These are phyloP conservation scores for Phylloscopus trochiloides DNA, from an alignment of 2,113 vertebrate genomes.

Conservation along the genomic window DNA sequence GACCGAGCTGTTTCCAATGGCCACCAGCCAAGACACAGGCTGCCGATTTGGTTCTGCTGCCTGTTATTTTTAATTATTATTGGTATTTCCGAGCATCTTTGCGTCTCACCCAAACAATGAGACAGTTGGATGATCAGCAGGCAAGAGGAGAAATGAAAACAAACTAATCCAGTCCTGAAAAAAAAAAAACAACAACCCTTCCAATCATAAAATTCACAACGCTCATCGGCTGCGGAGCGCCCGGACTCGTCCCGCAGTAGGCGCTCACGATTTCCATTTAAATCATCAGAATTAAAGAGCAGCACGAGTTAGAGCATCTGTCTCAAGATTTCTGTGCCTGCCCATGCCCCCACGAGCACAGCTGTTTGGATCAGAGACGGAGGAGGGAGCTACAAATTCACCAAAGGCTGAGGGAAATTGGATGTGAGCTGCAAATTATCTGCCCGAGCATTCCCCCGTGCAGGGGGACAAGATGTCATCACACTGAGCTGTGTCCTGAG, in stretches of 20 bases:
- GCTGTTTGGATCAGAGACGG: neutral
- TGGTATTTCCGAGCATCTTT: neutral
- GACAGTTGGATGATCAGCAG: conserved; percentile 29
- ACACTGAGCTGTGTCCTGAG: fast-evolving
- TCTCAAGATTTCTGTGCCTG: neutral
- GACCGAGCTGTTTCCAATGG: neutral
- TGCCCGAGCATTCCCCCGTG: fast-evolving
- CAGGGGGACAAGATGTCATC: neutral
- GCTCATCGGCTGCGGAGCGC: neutral
- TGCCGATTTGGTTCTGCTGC: neutral
- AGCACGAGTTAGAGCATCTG: neutral
- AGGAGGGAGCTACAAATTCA: neutral
- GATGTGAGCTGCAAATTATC: neutral
- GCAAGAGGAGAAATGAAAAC: conserved; percentile 1
- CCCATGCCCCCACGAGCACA: neutral
- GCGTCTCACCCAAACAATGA: conserved; percentile 12
- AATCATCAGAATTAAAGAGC: conserved; percentile 25
- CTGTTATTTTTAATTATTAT: conserved; percentile 12
- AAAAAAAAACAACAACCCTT: neutral
- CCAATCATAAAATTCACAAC: neutral
- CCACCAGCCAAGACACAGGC: neutral
- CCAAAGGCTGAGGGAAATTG: neutral
- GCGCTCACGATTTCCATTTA: neutral
- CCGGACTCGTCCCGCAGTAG: neutral
- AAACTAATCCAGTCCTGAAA: neutral